Base-by-base conservation (phyloP, 2,888 invertebrate species). In the Trissolcus brochymenae region DNA sequence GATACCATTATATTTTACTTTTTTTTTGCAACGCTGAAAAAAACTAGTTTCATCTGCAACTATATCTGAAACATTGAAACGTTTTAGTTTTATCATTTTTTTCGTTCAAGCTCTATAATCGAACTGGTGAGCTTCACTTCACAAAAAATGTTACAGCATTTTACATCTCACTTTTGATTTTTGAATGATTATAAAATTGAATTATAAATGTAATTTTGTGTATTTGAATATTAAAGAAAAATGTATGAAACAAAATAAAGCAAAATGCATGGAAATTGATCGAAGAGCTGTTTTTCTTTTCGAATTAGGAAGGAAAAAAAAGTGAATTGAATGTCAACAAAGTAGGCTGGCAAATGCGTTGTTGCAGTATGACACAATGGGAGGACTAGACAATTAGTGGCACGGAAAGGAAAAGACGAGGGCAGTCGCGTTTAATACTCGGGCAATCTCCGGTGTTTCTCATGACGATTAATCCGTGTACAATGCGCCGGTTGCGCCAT, bases 381-480 rank as follows among this genome's bases (percentile, higher is more conserved):
- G 67, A 71, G 73, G 75, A 65, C 71, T 76, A n/a, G 50, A 64
- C 55, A 76, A 76, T 76, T 66, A 71, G 56, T 56, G 71, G 40
- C 57, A 71, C 56, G 61, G 72, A 77, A 64, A 72, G 77, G 67
- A 59, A 76, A 71, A 72, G 76, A 66, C 60, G 60, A 50, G 67
- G 74, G 49, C 67, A 21, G 54, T 56, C 19, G 59, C 55, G 60
- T 74, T 57, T 76, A 61, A 66, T 71, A 66, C 66, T 66, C 71
- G 71, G 60, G 77, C 77, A 66, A 77, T 77, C 77, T 62, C 67
- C 76, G 81, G 80, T 82, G 80, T 86, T 84, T 85, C 86, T 82
- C 86, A 84, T 84, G 82, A 79, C 84, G 85, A 85, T 86, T 86
- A 85, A 86, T 84, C 79, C 84, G 81, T 65, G 82, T 67, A 85